Base-by-base conservation (phyloP, 2,888 invertebrate genomes). In the Troides helena region DNA sequence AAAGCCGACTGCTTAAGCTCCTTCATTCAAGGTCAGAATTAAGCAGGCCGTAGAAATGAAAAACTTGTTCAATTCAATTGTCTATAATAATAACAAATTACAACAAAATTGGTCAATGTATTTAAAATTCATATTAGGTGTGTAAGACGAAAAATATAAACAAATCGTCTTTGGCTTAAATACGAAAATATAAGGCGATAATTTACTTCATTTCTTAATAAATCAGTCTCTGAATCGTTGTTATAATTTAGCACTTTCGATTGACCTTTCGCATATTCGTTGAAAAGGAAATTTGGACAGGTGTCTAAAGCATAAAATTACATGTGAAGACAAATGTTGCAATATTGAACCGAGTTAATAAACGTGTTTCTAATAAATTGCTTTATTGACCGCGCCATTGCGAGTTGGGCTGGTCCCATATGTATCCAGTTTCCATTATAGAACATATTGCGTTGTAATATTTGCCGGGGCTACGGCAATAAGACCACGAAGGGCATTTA, bases 401-500 rank as follows among this genome's bases (percentile, higher is more conserved):
- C 8, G 92, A 92, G 72, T 87, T 86, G 21, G 97, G 97, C 83
- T 97, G 97, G 73, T 95, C 95, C 98, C 97, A 98, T 81, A 98
- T 97, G 88, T 97, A 97, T 30, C 97, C 97, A 53, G 97, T 97
- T 75, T 96, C 96, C 30, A 97, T 97, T 95, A 98, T 97, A 72
- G 97, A 96, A 86, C 98, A 98, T 78, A 96, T 96, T 7, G 98
- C 98, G 82, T 98, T 97, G 89, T 98, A 98, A 86, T 98, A 98
- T 72, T 96, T 94, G 39, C 98, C 98, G 6, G 97, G 97, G 76
- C 95, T 97, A 76, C 97, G 94, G 89, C 98, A 98, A 85, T 95
- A 98, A 0, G 97, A 97, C 96, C 96, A 97, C 72, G 96, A 94
- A 0, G 98, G 98, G 80, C 98, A 98, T 81, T 96, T 96, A 89